Evolutionary conservation across 2,888 invertebrate species (phyloP), one percentile per base, ranked within the genome.

Genomic region (Ophion slaviceki): DNA sequence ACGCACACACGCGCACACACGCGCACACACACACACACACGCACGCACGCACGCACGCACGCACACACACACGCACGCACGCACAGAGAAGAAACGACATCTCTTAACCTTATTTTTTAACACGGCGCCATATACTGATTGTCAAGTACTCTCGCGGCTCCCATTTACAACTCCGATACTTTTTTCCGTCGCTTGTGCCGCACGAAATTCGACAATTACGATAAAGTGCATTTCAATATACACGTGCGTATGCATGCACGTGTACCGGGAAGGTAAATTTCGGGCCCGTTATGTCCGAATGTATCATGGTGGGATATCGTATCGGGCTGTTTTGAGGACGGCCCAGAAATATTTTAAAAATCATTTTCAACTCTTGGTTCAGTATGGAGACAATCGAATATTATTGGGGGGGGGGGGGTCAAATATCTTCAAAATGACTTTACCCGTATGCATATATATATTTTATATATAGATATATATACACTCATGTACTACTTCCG

Each of bases 391-490:
- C 53, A 17, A 53, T 53, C 5, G 5, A 53, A 40, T 40, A 40
- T 40, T 8, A 8, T 40, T 0, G 8, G 40, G 8, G 40, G 7
- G 32, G 32, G 1, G 1, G 32, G 4, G 4, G 32, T 32, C 3
- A 32, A 32, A 40, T 40, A 8, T 40, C 40, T 40, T 40, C 40
- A 40, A 7, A 40, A 40, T 40, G 7, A 40, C 40, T 7, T 86
- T 88, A 90, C 71, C 45, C 76, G 59, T 81, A 86, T 87, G 88
- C 89, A 36, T 36, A 36, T 36, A 36, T 36, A 24, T 24, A 24
- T 36, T 36, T 36, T 36, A 36, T 36, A 5, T 36, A 91, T 64
- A 57, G 7, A 77, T 40, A 90, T 90, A 87, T 89, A 89, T 89
- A 88, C 87, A 87, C n/a, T 59, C 53, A 70, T 32, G 40, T 40